Conservation (phyloP, 1,140 invertebrate species). For the Trachymyrmex cornetzi region DNA sequence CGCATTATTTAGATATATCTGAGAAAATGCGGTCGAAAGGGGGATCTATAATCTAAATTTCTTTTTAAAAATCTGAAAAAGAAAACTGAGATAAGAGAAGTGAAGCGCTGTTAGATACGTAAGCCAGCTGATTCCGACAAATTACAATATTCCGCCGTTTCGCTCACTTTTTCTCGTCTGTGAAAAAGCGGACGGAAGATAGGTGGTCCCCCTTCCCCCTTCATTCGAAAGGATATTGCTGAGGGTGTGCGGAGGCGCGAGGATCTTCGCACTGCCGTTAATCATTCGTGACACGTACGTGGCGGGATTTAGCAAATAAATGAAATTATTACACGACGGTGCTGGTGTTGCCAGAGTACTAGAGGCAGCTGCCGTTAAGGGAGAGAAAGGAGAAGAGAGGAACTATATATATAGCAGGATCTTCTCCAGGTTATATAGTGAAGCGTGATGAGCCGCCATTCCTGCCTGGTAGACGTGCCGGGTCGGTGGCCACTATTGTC, state of each 20-base stretch:
- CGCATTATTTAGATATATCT: background rate
- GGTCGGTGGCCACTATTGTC: conserved; percentile 37
- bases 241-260: conserved; percentile 42
- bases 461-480: conserved; percentile 42
- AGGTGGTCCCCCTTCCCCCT: background rate
- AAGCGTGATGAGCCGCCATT: conserved; percentile 65
- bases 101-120: conserved; percentile 12
- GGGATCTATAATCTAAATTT: background rate
- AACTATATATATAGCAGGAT: background rate
- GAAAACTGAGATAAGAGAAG: background rate
- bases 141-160: conserved; percentile 39
- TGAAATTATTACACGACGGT: conserved; percentile 74
- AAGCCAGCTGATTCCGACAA: conserved; percentile 48
- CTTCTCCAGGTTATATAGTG: conserved; percentile 61
- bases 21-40: background rate
- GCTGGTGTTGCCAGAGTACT: conserved; percentile 38
- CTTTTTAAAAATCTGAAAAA: conserved; percentile 42
- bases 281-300: conserved; percentile 76
- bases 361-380: conserved; percentile 13
- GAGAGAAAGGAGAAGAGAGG: background rate
- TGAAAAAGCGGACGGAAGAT: conserved; percentile 46
- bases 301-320: conserved; percentile 77
- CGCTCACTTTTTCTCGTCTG: conserved; percentile 41
- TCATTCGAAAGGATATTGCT: conserved; percentile 53
- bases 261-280: conserved; percentile 60